These are phyloP conservation scores for Globia sparganii DNA, from an alignment of 2,888 invertebrate species.

Conservation along the genomic window DNA sequence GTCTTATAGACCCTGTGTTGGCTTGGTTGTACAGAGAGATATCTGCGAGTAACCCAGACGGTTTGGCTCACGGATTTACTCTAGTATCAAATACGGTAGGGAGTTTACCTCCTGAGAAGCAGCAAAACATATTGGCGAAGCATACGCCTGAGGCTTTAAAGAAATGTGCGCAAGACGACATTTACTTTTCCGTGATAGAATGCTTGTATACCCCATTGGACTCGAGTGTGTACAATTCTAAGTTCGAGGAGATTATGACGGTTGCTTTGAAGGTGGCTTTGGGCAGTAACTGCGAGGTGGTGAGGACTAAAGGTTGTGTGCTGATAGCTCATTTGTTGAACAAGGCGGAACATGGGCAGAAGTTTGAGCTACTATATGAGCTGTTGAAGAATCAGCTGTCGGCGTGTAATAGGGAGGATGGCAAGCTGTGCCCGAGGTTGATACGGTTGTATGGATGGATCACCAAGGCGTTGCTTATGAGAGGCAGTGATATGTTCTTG, in stretches of 20 bases:
- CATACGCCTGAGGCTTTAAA: slow-evolving; percentile 77
- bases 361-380: slow-evolving; percentile 83
- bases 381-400: slow-evolving; percentile 76
- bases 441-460: slow-evolving; percentile 85
- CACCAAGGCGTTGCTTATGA: slow-evolving; percentile 82
- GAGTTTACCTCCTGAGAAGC: slow-evolving; percentile 80
- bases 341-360: slow-evolving; percentile 86
- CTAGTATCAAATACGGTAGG: slow-evolving; percentile 82
- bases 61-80: slow-evolving; percentile 76
- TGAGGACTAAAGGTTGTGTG: slow-evolving; percentile 85
- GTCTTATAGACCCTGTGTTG: slow-evolving; percentile 82
- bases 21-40: slow-evolving; percentile 81
- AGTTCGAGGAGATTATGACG: slow-evolving; percentile 79
- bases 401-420: slow-evolving; percentile 70
- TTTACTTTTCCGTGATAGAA: slow-evolving; percentile 85
- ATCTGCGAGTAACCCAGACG: slow-evolving; percentile 69
- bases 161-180: slow-evolving; percentile 75
- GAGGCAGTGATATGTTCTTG: slow-evolving; percentile 81
- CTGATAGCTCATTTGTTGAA: slow-evolving; percentile 91
- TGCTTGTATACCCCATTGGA: slow-evolving; percentile 88
- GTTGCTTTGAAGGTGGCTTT: slow-evolving; percentile 81
- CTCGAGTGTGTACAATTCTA: slow-evolving; percentile 78
- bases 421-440: slow-evolving; percentile 74
- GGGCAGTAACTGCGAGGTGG: slow-evolving; percentile 74
- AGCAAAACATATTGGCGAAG: slow-evolving; percentile 73